Evolutionary conservation across 2,888 invertebrate genomes (phyloP).

Genomic region (Parnassius mnemosyne): DNA sequence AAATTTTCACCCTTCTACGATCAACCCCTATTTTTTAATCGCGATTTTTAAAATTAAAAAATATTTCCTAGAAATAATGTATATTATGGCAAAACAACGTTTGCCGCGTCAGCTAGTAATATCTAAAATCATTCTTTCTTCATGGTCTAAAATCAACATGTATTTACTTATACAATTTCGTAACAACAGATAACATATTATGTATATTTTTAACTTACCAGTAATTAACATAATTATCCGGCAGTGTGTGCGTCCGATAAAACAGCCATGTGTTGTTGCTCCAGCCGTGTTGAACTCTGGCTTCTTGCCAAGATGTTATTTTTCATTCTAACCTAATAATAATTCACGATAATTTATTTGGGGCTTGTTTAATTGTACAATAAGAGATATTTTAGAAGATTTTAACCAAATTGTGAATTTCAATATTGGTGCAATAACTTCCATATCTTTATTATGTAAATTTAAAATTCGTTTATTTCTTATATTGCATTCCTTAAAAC

Average conservation of each 20-base stretch:
- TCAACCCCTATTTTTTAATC: no score
- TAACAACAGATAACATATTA: not conserved
- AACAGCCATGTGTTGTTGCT: constrained; percentile 61
- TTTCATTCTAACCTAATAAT: constrained; percentile 28
- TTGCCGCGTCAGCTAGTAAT: no score
- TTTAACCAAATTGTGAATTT: constrained; percentile 5
- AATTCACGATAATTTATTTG: constrained; percentile 9
- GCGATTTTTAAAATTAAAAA: no score
- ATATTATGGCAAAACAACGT: no score
- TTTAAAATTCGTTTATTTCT: no score
- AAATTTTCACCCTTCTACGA: no score
- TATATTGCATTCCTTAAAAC: no score
- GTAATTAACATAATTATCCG: constrained; percentile 28
- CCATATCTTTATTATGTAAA: no score
- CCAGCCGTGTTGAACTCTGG: constrained; percentile 44
- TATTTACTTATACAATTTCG: not conserved
- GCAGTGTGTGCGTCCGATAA: constrained; percentile 40
- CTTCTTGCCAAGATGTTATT: constrained; percentile 49
- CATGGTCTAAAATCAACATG: no score
- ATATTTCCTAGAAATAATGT: no score
- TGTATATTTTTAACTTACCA: constrained; percentile 1
- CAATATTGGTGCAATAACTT: not conserved
- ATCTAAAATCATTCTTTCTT: no score
- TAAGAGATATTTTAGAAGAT: constrained; percentile 1
- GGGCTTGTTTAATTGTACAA: constrained; percentile 7